Evolutionary conservation across 2,113 vertebrate species (phyloP).

Genomic region (Megalops atlanticus): DNA sequence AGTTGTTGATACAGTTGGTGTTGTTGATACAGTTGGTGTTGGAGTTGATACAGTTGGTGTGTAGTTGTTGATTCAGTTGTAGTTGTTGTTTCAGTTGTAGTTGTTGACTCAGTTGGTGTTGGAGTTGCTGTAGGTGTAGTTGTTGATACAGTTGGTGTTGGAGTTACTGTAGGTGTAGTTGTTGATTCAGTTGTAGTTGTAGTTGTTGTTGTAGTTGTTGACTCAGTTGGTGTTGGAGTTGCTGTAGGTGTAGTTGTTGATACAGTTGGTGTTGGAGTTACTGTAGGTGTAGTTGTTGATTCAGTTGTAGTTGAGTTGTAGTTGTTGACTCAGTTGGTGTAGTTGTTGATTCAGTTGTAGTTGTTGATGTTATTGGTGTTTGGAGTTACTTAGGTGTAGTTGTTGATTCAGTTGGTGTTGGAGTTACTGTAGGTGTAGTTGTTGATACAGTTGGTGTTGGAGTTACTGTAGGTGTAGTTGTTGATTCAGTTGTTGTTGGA

Average conservation of each 20-base stretch:
- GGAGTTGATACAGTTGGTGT: neutral
- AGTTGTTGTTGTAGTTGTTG: too few relatives aligned
- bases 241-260: too few relatives aligned
- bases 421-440: neutral
- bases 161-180: too few relatives aligned
- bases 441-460: neutral
- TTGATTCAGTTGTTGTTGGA: neutral
- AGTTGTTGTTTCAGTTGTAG: neutral
- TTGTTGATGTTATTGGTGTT: neutral
- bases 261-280: neutral
- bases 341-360: neutral
- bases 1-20: constrained; percentile 4
- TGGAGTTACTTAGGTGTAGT: constrained; percentile 2
- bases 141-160: constrained; percentile 13
- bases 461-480: neutral
- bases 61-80: neutral
- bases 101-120: too few relatives aligned
- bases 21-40: constrained; percentile 13
- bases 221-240: too few relatives aligned
- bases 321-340: neutral
- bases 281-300: neutral
- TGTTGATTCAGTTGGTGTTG: neutral
- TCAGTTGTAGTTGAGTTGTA: neutral
- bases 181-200: too few relatives aligned
- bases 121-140: neutral